Evolutionary conservation across 2,113 vertebrate genomes (phyloP), one percentile per base, ranked within the genome.

Genomic region (Neofelis nebulosa): DNA sequence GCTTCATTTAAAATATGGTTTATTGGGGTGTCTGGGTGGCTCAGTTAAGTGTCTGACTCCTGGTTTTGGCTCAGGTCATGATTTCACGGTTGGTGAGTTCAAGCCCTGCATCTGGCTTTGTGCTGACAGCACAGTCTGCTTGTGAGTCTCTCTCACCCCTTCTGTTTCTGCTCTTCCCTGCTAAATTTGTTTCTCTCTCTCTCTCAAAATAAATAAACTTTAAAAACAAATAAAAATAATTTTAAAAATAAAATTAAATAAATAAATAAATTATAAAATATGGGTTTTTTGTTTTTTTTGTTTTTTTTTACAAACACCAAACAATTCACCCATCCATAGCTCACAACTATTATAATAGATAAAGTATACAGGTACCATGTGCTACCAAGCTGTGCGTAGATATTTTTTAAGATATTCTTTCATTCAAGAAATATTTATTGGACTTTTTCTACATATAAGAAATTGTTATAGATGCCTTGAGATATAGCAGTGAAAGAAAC

Each of bases 1-100:
- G 45, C 45, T 48, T 81, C 73, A 65, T 57, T 97, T 97, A 73
- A 91, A 94, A 96, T 93, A n/a, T 21, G 45, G 63, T 13, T 89
- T 93, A 48, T 76, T 82, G 38, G 41, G 36, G 25, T 29, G 63
- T 27, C 27, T 29, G 63, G 0, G 12, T 65, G 63, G 27, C 21
- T 61, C 21, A 61, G 57, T 61, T 61, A 61, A 61, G 21, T 61
- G 57, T 61, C 57, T 61, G 21, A 61, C 57, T 50, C 50, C 50
- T 50, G 50, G 50, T 50, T 14, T 50, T 50, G 50, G 50, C 50
- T 10, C 57, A 61, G 57, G 57, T 23, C 57, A 9, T 21, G 21
- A 61, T 61, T 23, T 23, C 57, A 23, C 21, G 23, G 18, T 61
- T 61, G 57, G 57, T 61, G 57, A 61, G 57, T 23, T 61, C 57